A percentile compares a stretch with the other conserved stretches of the same genome.
Evolutionary conservation across 2,888 invertebrate species (phyloP).

Genomic region (Tenthredo scrophulariae): DNA sequence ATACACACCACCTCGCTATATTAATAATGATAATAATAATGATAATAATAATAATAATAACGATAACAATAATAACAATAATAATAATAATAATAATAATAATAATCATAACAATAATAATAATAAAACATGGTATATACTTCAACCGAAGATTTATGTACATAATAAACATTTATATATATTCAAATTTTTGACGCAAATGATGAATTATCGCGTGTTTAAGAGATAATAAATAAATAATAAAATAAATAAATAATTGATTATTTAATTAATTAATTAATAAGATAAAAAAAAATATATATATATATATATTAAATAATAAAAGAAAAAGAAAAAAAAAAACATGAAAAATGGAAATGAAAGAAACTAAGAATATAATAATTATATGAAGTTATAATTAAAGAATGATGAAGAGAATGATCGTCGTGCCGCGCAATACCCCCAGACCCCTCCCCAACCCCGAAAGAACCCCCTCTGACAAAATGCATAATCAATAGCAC

Average conservation of each 20-base stretch:
- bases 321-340: background rate
- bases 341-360: background rate
- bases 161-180: slow-evolving; percentile 26
- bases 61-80: background rate
- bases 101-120: background rate
- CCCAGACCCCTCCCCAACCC: slow-evolving; percentile 56
- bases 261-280: background rate
- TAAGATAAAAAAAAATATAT: background rate
- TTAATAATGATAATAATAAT: background rate
- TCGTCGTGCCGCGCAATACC: slow-evolving; percentile 65
- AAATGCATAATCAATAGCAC: slow-evolving; percentile 67
- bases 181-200: background rate
- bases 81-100: background rate
- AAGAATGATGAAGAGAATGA: slow-evolving; percentile 2
- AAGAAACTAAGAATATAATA: slow-evolving; percentile 1
- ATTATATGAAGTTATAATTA: slow-evolving; percentile 28
- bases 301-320: background rate
- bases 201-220: background rate
- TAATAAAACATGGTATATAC: background rate
- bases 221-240: background rate
- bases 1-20: slow-evolving; percentile 3
- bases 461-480: slow-evolving; percentile 71
- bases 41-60: too few species aligned
- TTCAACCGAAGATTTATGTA: slow-evolving; percentile 21
- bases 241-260: background rate